Percentiles rank a stretch among this genome's conserved stretches.
Conservation (phyloP, 2,888 invertebrate species). For the Machimus atricapillus region DNA sequence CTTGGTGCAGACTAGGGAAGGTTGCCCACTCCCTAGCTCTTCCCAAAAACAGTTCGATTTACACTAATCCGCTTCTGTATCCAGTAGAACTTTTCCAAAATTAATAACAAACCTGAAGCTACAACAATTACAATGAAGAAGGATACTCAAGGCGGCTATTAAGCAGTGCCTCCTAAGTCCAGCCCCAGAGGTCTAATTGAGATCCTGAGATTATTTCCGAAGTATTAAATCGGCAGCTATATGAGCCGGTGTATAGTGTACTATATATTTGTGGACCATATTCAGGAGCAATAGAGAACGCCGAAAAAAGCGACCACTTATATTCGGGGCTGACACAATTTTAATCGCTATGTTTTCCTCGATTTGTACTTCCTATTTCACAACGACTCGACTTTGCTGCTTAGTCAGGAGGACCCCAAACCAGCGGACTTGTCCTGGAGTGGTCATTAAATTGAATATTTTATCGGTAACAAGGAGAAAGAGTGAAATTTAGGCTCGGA, state of each 20-base stretch:
- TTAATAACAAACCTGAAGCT: background rate
- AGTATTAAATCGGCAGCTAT: background rate
- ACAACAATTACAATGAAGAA: slow-evolving; percentile 32
- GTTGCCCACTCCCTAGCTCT: background rate
- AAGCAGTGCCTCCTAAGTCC: background rate
- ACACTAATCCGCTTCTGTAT: background rate
- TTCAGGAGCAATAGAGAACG: background rate
- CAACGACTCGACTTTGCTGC: background rate
- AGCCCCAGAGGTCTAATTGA: background rate
- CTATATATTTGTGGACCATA: background rate
- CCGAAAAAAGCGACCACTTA: background rate
- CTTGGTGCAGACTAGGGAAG: background rate
- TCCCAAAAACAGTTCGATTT: background rate
- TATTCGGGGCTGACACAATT: background rate
- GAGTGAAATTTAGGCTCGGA: slow-evolving; percentile 45
- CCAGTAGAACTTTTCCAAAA: background rate
- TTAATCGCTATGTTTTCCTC: slow-evolving; percentile 11
- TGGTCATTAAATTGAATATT: slow-evolving; percentile 60
- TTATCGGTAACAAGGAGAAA: slow-evolving; percentile 49
- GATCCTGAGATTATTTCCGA: slow-evolving; percentile 18
- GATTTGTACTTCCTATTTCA: slow-evolving; percentile 15
- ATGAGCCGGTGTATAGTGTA: background rate
- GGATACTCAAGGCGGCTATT: slow-evolving; percentile 25
- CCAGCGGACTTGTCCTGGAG: slow-evolving; percentile 40
- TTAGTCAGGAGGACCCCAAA: background rate